Conservation (phyloP, 1,140 invertebrate genomes). For the Scylla paramamosain region DNA sequence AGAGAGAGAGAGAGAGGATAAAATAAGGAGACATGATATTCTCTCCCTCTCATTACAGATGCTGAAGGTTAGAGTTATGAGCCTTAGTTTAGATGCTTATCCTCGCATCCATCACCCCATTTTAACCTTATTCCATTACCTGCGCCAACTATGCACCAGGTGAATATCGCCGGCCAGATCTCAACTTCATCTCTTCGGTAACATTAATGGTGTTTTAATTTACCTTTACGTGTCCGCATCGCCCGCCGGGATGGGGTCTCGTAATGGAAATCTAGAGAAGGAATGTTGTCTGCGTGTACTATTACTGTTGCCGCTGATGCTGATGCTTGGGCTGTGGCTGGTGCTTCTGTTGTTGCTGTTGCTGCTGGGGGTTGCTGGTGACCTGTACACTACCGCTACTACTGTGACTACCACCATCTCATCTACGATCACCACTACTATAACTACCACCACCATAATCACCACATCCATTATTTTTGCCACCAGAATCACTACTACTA, state of each 20-base stretch:
- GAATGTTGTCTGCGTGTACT: background rate
- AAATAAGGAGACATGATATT: too few relatives aligned
- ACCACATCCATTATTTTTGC: background rate
- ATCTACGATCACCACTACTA: background rate
- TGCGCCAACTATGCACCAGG: too few relatives aligned
- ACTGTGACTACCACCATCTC: background rate
- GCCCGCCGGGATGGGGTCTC: too few relatives aligned
- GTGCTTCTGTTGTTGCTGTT: too few relatives aligned
- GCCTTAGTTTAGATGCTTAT: background rate
- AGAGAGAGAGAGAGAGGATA: too few relatives aligned
- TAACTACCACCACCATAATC: background rate
- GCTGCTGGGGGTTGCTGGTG: too few relatives aligned
- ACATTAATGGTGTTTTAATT: too few relatives aligned
- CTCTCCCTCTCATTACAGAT: background rate
- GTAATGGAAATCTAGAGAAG: too few relatives aligned
- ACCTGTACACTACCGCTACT: background rate
- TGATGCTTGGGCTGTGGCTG: background rate
- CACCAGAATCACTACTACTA: background rate
- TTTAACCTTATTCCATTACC: too few relatives aligned
- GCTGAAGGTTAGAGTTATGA: background rate
- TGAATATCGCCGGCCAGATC: too few relatives aligned
- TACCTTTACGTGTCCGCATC: too few relatives aligned
- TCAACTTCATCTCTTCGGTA: too few relatives aligned
- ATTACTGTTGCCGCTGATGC: background rate
- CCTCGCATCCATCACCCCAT: background rate